phyloP scores from a whole-genome alignment of 2,797 vertebrate genomes.

The Bradypus variegatus region DNA sequence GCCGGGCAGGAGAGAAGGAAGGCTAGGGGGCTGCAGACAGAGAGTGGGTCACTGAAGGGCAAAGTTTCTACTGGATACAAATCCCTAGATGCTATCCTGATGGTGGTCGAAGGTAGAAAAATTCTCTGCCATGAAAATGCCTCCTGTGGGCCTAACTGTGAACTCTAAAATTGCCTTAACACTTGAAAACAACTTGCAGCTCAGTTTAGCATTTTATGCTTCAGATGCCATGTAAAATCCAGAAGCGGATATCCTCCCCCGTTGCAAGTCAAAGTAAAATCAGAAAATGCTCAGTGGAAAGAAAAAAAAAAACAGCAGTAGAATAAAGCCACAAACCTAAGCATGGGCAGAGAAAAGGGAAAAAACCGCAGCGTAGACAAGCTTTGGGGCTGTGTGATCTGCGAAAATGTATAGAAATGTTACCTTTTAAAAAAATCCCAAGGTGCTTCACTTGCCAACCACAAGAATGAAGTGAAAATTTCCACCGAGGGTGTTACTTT shows the following conservation, averaged over 20 bases:
- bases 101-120: slow-evolving; percentile 15
- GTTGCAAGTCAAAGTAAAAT: slow-evolving; percentile 15
- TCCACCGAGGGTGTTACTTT: slow-evolving; percentile 39
- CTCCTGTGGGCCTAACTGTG: neutral
- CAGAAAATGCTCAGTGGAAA: slow-evolving; percentile 36
- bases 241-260: neutral
- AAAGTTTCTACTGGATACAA: neutral
- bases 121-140: neutral
- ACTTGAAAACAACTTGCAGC: neutral
- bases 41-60: neutral
- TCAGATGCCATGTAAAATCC: neutral
- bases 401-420: slow-evolving; percentile 17
- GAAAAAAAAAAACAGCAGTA: neutral
- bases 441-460: slow-evolving; percentile 15
- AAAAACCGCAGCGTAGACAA: neutral
- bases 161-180: slow-evolving; percentile 18
- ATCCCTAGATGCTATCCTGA: neutral
- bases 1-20: neutral
- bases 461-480: slow-evolving; percentile 53
- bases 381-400: neutral
- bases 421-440: slow-evolving; percentile 30
- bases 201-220: neutral
- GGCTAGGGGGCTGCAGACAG: neutral
- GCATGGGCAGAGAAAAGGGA: neutral
- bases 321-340: slow-evolving; percentile 29